Conservation (phyloP, 2,888 invertebrate genomes). For the Harmothoe impar region DNA sequence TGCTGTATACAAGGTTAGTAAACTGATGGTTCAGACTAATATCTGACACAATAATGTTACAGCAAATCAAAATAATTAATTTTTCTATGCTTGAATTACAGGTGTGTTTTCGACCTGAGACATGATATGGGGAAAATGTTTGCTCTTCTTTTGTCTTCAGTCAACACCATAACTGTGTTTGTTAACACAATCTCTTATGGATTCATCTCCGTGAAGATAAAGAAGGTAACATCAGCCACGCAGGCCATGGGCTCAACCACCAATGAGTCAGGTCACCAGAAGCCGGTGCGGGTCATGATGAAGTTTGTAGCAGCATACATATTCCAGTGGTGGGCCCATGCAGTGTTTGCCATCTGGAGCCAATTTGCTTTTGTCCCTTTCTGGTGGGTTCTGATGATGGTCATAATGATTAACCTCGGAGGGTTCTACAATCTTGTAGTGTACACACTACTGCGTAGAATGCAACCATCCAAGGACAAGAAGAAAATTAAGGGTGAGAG, state of each 20-base stretch:
- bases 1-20: no score
- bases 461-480: neutral
- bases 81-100: no score
- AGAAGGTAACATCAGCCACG: neutral
- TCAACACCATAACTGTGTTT: neutral
- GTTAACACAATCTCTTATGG: neutral
- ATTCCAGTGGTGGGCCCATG: no score
- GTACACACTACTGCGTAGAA: neutral
- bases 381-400: neutral
- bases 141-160: neutral
- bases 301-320: no score
- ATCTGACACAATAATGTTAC: no score
- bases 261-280: neutral
- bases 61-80: no score
- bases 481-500: no score
- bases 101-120: no score
- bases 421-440: neutral
- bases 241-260: neutral
- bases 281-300: no score
- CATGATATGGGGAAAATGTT: no score
- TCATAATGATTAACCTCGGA: neutral
- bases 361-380: neutral
- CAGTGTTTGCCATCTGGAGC: no score
- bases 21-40: no score
- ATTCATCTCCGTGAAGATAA: neutral